phyloP scores from a whole-genome alignment of 2,888 invertebrate species.

The Caenorhabditis uteleia region DNA sequence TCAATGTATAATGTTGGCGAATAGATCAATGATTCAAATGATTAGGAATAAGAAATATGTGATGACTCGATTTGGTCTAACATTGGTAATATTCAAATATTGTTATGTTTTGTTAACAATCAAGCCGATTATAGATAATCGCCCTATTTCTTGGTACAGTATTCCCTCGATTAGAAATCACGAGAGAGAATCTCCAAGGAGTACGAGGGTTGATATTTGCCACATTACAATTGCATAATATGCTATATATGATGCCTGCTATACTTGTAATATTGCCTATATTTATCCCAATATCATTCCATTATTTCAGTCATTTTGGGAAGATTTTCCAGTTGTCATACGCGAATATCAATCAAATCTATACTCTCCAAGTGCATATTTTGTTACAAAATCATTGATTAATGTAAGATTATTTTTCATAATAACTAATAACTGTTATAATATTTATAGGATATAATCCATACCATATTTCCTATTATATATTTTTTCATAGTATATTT shows the following conservation, averaged over 20 bases:
- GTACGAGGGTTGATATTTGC: slow-evolving; percentile 88
- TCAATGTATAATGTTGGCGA: too few relatives aligned
- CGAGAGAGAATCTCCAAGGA: slow-evolving; percentile 89
- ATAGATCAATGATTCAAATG: too few relatives aligned
- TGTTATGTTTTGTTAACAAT: too few relatives aligned
- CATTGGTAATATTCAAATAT: too few relatives aligned
- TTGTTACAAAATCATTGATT: slow-evolving; percentile 81
- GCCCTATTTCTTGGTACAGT: slow-evolving; percentile 83
- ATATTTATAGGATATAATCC: not conserved
- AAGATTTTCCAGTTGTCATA: slow-evolving; percentile 85
- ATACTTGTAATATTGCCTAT: too few relatives aligned
- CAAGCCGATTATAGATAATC: slow-evolving; percentile 15
- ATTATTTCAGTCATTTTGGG: too few relatives aligned
- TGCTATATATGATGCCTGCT: slow-evolving; percentile 89
- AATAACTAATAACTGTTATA: not conserved
- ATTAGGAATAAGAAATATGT: too few relatives aligned
- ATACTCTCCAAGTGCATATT: slow-evolving; percentile 88
- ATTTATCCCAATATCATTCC: too few relatives aligned
- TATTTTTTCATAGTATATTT: too few relatives aligned
- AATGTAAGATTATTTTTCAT: slow-evolving; percentile 73
- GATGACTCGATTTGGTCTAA: too few relatives aligned
- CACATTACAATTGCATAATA: slow-evolving; percentile 88
- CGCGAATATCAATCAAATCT: slow-evolving; percentile 88
- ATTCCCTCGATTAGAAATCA: slow-evolving; percentile 82
- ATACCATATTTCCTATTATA: not conserved